Evolutionary conservation across 2,113 vertebrate genomes (phyloP).

Genomic region (Erythrolamprus reginae): DNA sequence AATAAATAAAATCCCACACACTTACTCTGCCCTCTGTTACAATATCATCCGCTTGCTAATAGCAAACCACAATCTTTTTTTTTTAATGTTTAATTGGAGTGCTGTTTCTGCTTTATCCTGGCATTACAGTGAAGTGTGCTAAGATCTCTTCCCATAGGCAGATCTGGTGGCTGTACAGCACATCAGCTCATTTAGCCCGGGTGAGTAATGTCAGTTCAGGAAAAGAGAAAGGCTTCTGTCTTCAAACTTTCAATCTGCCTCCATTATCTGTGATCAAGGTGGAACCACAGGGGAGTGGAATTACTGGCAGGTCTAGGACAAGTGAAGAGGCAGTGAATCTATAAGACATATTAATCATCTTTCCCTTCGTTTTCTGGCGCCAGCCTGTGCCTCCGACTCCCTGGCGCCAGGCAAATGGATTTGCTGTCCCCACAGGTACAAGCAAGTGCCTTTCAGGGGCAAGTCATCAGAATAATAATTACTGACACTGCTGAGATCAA

Average conservation of each 20-base stretch:
- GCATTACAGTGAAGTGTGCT: slow-evolving; percentile 63
- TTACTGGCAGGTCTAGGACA: slow-evolving; percentile 72
- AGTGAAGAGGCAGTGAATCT: slow-evolving; percentile 74
- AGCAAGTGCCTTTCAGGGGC: slow-evolving; percentile 69
- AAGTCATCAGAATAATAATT: slow-evolving; percentile 75
- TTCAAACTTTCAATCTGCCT: slow-evolving; percentile 77
- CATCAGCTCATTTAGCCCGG: slow-evolving; percentile 74
- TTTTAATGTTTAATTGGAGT: slow-evolving; percentile 64
- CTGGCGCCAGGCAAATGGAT: slow-evolving; percentile 73
- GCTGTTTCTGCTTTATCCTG: slow-evolving; percentile 67
- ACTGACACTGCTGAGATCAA: slow-evolving; percentile 71
- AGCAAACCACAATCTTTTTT: slow-evolving; percentile 38
- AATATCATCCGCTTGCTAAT: slow-evolving; percentile 53
- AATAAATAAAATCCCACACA: slow-evolving; percentile 3
- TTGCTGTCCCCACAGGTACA: slow-evolving; percentile 73
- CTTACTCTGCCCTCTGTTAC: slow-evolving; percentile 40
- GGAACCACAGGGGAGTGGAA: slow-evolving; percentile 71
- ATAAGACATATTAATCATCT: slow-evolving; percentile 79
- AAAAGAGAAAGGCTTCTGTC: slow-evolving; percentile 69
- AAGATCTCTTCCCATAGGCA: slow-evolving; percentile 66
- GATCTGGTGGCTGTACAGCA: slow-evolving; percentile 65
- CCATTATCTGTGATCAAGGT: slow-evolving; percentile 76
- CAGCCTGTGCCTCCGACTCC: slow-evolving; percentile 72
- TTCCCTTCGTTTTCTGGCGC: slow-evolving; percentile 75
- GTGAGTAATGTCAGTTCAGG: slow-evolving; percentile 74